Evolutionary conservation across 2,888 invertebrate genomes (phyloP), one percentile per base, ranked within the genome.

Genomic region (Andrena chrysosceles): DNA sequence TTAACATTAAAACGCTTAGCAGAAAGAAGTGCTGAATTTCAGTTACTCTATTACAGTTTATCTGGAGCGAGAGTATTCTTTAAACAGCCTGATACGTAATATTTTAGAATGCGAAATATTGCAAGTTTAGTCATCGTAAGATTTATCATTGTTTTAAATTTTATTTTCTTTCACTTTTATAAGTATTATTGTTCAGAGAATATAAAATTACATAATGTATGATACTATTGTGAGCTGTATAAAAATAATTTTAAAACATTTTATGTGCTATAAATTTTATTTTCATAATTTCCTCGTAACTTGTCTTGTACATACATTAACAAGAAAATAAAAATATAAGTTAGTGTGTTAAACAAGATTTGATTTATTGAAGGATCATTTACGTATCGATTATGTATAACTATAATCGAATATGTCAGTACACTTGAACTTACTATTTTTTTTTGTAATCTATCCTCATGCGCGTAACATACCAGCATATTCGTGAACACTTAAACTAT

Each of bases 21-120:
- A 7, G 92, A 93, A 74, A 90, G 93, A 77, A 93, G 81, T 70
- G 90, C 91, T 0, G 99, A 99, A 94, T 99, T 98, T 94, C 97
- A 98, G 93, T 95, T 99, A 84, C 95, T 99, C 2, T 97, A 97
- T 94, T 99, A 97, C 93, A 98, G 98, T 91, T 95, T 99, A 74
- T 98, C 97, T 87, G 99, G 99, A 94, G 99, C 99, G 6, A 96
- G 98, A 93, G 98, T 99, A 93, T 99, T 99, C 95, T 99, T 99
- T 94, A 96, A 97, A 93, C 96, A 94, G 90, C 86, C 92, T 2
- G 93, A 93, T 23, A 79, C 79, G 8, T 88, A 85, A 74, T 74
- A 72, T 29, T 68, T 42, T 26, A 7, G 5, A 60, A 42, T 20
- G 16, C n/a, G 10, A 42, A 54, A 26, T 35, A 42, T 68, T 7